Conservation (phyloP, 2,113 vertebrate species). For the Amblyopsis rosae region DNA sequence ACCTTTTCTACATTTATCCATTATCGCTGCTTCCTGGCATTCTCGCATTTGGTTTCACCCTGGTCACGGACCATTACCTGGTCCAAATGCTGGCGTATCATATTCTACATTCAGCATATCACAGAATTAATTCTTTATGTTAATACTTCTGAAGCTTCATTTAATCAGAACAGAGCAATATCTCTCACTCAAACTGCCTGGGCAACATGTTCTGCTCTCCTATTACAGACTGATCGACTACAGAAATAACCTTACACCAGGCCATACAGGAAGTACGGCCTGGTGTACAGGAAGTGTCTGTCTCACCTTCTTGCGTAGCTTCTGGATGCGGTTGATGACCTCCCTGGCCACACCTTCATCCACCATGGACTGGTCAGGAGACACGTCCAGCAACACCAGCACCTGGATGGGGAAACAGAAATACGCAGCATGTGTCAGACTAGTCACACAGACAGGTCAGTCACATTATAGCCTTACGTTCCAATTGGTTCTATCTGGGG, state of each 20-base stretch:
- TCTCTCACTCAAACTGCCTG: background rate
- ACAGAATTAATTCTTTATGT: background rate
- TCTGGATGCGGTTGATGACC: conserved; percentile 98
- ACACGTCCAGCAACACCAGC: conserved; percentile 89
- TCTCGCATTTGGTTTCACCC: no score
- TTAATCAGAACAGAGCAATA: background rate
- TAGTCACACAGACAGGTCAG: background rate
- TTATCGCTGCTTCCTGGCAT: no score
- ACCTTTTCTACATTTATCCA: no score
- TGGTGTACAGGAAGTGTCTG: conserved; percentile 23
- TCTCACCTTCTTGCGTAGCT: conserved; percentile 95
- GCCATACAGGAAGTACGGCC: conserved; percentile 45
- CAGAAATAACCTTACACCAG: conserved; percentile 21
- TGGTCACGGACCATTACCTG: no score
- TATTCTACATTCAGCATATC: no score
- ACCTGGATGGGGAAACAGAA: conserved; percentile 70
- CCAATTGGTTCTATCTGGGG: background rate
- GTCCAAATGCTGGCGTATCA: background rate
- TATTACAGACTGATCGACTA: no score
- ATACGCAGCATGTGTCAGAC: background rate
- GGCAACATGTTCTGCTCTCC: conserved; percentile 21
- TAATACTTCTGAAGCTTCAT: background rate
- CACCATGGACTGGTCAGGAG: conserved; percentile 94
- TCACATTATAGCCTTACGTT: background rate
- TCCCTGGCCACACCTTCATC: conserved; percentile 96